phyloP scores from a whole-genome alignment of 2,888 invertebrate genomes.

The Tipula helvola region DNA sequence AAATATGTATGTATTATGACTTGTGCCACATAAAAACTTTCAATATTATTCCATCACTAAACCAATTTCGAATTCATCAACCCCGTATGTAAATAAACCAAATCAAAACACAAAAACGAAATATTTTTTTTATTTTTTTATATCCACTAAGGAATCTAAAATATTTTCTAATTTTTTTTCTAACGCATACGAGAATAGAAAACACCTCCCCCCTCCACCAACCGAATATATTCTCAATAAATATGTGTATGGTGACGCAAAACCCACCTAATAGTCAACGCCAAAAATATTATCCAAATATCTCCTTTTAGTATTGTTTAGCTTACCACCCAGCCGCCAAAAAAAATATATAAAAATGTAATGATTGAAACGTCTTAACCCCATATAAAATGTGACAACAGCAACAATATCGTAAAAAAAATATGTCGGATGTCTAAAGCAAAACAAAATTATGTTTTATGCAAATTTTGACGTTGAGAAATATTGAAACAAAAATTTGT shows the following conservation, averaged over 20 bases:
- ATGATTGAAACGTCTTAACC: background rate
- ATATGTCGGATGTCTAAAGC: background rate
- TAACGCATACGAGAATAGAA: background rate
- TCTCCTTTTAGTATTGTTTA: background rate
- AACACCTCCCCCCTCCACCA: background rate
- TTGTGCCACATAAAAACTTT: background rate
- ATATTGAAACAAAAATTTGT: background rate
- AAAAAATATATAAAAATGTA: background rate
- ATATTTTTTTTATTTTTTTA: background rate
- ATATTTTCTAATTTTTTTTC: background rate
- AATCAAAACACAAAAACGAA: background rate
- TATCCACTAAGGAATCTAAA: background rate
- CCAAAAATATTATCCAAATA: background rate
- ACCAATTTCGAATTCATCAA: background rate
- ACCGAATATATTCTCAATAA: background rate
- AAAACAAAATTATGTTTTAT: background rate
- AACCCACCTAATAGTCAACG: background rate
- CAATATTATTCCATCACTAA: background rate
- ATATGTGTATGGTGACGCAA: background rate
- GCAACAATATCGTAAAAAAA: background rate
- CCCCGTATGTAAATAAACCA: background rate
- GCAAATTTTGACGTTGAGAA: background rate
- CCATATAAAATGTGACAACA: background rate
- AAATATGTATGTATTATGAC: background rate
- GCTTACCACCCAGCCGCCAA: background rate